Percentiles rank a stretch among this genome's conserved stretches.
Evolutionary conservation across 1,140 invertebrate genomes (phyloP).

Genomic region (Diprion similis): DNA sequence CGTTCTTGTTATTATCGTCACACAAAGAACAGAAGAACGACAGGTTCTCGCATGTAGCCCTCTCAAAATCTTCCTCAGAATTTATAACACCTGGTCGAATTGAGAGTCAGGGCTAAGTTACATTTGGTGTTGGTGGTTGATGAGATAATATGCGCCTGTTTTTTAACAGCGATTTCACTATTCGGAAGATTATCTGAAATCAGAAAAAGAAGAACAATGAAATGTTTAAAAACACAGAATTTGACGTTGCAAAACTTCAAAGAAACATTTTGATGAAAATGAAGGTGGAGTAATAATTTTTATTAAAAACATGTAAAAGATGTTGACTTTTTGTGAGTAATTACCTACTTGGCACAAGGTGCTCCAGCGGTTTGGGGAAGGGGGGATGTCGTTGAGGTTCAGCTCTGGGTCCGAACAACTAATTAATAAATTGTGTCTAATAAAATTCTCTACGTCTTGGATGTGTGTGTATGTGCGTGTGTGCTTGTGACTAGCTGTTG

Average conservation of each 20-base stretch:
- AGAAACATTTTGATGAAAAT: too few species aligned
- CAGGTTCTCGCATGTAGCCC: slow-evolving; percentile 52
- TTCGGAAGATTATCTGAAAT: slow-evolving; percentile 57
- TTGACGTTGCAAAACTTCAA: neutral
- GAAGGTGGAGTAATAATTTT: too few species aligned
- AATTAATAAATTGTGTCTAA: slow-evolving; percentile 50
- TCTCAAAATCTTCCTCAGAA: slow-evolving; percentile 39
- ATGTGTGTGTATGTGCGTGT: too few species aligned
- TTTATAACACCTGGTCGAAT: slow-evolving; percentile 45
- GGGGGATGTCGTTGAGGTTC: too few species aligned
- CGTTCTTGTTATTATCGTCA: slow-evolving; percentile 46
- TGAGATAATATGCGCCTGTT: slow-evolving; percentile 53
- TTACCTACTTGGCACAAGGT: slow-evolving; percentile 58
- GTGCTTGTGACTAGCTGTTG: slow-evolving; percentile 53
- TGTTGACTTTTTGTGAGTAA: neutral
- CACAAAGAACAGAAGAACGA: slow-evolving; percentile 57
- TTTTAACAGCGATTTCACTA: slow-evolving; percentile 46
- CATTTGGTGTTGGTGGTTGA: slow-evolving; percentile 48
- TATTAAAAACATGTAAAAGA: too few species aligned
- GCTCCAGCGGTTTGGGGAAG: slow-evolving; percentile 32
- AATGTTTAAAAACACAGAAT: neutral
- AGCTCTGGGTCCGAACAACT: neutral
- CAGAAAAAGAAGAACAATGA: neutral
- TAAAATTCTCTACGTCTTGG: slow-evolving; percentile 49
- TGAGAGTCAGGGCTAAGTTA: slow-evolving; percentile 50